A percentile compares a stretch with the other conserved stretches of the same genome.
Conservation (phyloP, 1,140 invertebrate species). For the Polyergus mexicanus region DNA sequence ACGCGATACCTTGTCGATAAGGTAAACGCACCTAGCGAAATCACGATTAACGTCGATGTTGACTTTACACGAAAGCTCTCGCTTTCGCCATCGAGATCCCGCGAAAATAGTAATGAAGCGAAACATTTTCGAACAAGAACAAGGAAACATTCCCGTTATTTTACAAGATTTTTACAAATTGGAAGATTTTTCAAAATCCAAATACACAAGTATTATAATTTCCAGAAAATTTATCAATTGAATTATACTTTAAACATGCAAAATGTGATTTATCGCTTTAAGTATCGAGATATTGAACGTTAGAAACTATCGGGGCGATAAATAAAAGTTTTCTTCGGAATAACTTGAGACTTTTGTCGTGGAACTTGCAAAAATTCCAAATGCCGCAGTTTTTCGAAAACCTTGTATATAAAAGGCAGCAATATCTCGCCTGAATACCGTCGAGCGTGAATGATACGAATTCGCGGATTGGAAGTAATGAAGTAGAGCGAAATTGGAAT, state of each 20-base stretch:
- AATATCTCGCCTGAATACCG: slow-evolving; percentile 33
- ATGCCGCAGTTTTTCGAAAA: background rate
- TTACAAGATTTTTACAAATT: background rate
- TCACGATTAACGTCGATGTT: slow-evolving; percentile 43
- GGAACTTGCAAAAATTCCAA: background rate
- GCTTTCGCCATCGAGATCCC: slow-evolving; percentile 23
- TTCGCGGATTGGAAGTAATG: slow-evolving; percentile 52
- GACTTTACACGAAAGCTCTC: slow-evolving; percentile 49
- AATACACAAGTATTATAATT: background rate
- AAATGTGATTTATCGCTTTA: background rate
- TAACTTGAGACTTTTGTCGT: background rate
- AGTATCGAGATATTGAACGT: background rate
- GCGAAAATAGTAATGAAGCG: no score
- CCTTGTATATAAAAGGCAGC: slow-evolving; percentile 2
- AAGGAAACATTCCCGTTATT: no score
- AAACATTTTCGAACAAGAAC: no score
- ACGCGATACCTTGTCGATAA: slow-evolving; percentile 65
- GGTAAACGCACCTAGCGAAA: slow-evolving; percentile 61
- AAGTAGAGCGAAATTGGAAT: slow-evolving; percentile 68
- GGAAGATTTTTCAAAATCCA: background rate
- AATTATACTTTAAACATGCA: no score
- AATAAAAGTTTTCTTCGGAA: background rate
- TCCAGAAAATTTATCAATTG: background rate
- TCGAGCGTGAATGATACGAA: slow-evolving; percentile 16
- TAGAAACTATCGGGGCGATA: background rate